Conservation (phyloP, 2,113 vertebrate species). For the Glaucidium brasilianum region DNA sequence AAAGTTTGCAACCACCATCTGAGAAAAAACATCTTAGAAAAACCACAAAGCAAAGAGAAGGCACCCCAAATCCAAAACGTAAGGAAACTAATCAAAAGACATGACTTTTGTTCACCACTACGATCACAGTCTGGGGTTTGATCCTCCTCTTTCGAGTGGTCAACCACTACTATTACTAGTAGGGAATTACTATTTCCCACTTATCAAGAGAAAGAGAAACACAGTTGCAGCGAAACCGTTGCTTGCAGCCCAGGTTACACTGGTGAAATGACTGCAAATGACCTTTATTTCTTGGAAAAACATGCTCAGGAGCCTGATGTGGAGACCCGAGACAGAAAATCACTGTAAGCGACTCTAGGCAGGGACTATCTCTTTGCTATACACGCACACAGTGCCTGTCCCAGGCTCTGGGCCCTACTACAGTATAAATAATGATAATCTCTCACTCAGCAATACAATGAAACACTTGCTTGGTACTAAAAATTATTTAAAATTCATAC, state of each 20-base stretch:
- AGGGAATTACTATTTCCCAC: not conserved
- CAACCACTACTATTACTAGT: not conserved
- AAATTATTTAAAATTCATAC: slow-evolving; percentile 77
- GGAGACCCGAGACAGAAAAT: not conserved
- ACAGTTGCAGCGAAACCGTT: fast-evolving
- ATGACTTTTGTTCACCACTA: fast-evolving
- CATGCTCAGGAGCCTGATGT: not conserved
- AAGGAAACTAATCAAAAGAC: not conserved
- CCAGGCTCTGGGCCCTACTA: not conserved
- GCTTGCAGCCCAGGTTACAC: not conserved
- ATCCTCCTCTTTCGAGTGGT: not conserved
- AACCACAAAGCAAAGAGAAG: not conserved
- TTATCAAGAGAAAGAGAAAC: not conserved
- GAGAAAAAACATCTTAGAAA: not conserved
- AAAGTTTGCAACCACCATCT: fast-evolving
- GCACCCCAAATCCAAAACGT: not conserved
- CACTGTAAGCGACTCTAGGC: not conserved
- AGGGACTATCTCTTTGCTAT: not conserved
- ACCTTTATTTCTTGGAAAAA: not conserved
- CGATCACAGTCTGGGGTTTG: not conserved
- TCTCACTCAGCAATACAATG: slow-evolving; percentile 22
- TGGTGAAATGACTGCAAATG: not conserved
- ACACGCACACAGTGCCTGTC: not conserved
- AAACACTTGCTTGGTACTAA: slow-evolving; percentile 1
- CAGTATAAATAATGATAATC: not conserved